Base-by-base conservation (phyloP, 2,797 vertebrate species). In the Benthosema pterotum region DNA sequence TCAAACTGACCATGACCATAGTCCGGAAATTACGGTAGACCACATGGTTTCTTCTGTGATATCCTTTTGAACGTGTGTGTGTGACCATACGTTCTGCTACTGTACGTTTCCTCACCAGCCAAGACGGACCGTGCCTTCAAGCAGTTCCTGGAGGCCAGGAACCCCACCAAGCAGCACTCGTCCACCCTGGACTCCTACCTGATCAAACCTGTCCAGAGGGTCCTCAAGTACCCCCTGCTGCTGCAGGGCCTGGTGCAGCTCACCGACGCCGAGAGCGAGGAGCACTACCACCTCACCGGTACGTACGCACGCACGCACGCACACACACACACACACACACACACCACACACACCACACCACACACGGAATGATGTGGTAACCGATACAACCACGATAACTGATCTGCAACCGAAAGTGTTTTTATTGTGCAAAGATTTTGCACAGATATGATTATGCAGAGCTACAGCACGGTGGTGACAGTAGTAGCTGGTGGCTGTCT, bases 171-270 rank as follows among this genome's bases (percentile, higher is more conserved):
- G 87, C 98, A 99, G 88, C 98, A 99, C 77, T 97, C 97, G 0
- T 97, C 95, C 72, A 99, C 98, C 0, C 85, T 99, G 85, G 97
- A 99, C 90, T 99, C 98, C 0, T 99, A 97, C 84, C 94, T 99
- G 79, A 99, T 99, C 83, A 99, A 99, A 83, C 98, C 98, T 0
- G 97, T 99, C 42, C 97, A 99, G 90, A 93, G 97, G 71, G 98
- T 99, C 70, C 91, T 99, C 55, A 99, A 99, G 89, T 99, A 99
- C 58, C 98, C 98, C 1, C 87, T 99, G 77, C 94, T 99, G 89
- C 92, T 99, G 68, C 88, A 92, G 86, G 97, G 99, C 86, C 93
- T 99, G 58, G 98, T 98, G 79, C 98, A 96, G 6, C 93, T 99
- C 65, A 99, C 97, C 0, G 95, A 99, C 54, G 77, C 84, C 0